Conservation (phyloP, 35 echinoderm and acorn worm genomes). For the Strongylocentrotus purpuratus region DNA sequence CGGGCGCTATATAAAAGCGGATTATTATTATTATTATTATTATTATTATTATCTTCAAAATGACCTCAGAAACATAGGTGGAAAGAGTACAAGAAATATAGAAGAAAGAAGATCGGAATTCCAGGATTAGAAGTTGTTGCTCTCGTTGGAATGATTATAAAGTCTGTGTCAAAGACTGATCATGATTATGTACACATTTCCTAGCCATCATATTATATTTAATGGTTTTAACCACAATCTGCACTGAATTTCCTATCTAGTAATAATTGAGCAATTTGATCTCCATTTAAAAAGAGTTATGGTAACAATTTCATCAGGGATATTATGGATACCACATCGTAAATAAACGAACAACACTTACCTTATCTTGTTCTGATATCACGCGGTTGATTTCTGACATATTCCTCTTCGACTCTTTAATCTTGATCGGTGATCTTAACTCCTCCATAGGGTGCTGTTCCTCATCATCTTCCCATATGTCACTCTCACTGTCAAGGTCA, state of each 20-base stretch:
- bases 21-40: too few species aligned
- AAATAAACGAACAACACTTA: neutral
- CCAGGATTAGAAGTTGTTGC: too few species aligned
- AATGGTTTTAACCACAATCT: neutral
- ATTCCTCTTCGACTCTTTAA: neutral
- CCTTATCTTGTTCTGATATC: neutral
- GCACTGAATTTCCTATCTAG: neutral
- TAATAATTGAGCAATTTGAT: neutral
- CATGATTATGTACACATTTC: neutral
- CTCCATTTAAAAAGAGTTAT: neutral
- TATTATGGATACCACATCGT: neutral
- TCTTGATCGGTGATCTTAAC: neutral
- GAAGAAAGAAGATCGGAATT: too few species aligned
- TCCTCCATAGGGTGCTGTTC: neutral
- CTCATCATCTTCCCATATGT: neutral
- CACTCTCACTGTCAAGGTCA: too few species aligned
- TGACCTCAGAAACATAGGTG: too few species aligned
- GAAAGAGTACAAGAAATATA: too few species aligned
- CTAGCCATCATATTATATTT: neutral
- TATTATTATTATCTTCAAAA: too few species aligned
- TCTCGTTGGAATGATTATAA: too few species aligned
- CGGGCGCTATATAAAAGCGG: too few species aligned
- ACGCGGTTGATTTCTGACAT: neutral
- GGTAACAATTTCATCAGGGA: too few species aligned
- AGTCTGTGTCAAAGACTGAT: neutral